Conservation (phyloP, 2,113 vertebrate genomes). For the Charadrius vociferus region DNA sequence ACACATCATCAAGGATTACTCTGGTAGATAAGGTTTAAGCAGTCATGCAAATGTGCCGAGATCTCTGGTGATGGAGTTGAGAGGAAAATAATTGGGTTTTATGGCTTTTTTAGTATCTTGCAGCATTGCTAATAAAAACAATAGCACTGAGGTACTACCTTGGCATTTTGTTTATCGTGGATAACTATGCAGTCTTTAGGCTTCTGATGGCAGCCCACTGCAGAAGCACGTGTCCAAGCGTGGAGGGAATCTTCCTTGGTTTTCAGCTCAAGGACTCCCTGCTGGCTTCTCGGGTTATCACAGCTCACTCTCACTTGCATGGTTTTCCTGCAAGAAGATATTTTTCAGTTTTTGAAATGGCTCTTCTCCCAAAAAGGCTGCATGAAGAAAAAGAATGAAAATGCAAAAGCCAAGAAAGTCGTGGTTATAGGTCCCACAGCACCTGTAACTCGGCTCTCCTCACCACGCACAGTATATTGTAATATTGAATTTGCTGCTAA, state of each 20-base stretch:
- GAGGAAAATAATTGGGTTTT: neutral
- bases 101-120: neutral
- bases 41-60: neutral
- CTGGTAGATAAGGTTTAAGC: neutral
- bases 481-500: neutral
- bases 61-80: neutral
- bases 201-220: neutral
- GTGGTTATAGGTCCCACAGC: neutral
- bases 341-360: neutral
- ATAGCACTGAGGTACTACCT: neutral
- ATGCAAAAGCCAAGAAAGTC: neutral
- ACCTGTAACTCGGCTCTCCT: neutral
- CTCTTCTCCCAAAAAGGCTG: neutral
- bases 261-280: neutral
- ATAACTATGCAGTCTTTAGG: neutral
- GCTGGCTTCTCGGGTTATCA: neutral
- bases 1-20: neutral
- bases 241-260: neutral
- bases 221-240: neutral
- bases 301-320: neutral
- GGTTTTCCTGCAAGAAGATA: neutral
- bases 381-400: neutral
- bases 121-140: neutral
- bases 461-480: neutral
- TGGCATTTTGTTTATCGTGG: neutral